A percentile compares a stretch with the other conserved stretches of the same genome.
phyloP scores from a whole-genome alignment of 2,113 vertebrate genomes.

The Buteo buteo region DNA sequence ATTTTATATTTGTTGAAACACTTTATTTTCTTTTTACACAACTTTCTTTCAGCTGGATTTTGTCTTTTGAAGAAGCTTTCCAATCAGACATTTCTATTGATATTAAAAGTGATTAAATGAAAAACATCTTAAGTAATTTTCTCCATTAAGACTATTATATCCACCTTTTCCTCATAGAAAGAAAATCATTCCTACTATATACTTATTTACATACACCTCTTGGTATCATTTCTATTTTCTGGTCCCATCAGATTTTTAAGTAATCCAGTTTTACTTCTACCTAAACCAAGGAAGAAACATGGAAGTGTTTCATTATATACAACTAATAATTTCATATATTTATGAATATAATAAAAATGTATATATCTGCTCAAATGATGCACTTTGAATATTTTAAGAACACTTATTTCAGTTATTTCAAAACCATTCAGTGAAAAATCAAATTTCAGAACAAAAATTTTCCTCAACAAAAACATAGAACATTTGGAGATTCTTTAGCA shows the following conservation, averaged over 20 bases:
- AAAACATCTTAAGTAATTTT: not conserved
- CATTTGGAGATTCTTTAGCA: not conserved
- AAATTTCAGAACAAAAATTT: not conserved
- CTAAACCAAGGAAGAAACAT: not conserved
- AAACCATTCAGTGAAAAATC: not conserved
- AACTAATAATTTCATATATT: not conserved
- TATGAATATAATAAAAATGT: not conserved
- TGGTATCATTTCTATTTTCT: not conserved
- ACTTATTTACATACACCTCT: not conserved
- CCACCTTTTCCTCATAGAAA: not conserved
- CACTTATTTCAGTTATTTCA: not conserved
- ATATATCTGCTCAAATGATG: not conserved
- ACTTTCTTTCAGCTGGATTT: not conserved
- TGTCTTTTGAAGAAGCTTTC: not conserved
- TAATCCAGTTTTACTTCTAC: not conserved
- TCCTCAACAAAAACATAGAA: not conserved
- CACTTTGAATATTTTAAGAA: not conserved
- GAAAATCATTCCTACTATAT: not conserved
- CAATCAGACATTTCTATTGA: not conserved
- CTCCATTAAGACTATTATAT: not conserved
- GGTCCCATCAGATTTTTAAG: not conserved
- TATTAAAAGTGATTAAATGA: not conserved
- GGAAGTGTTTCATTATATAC: not conserved
- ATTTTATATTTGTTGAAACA: not conserved
- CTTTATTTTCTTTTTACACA: not conserved